Percentiles rank a stretch among this genome's conserved stretches.
Evolutionary conservation across 2,113 vertebrate genomes (phyloP).

Genomic region (Paralichthys olivaceus): DNA sequence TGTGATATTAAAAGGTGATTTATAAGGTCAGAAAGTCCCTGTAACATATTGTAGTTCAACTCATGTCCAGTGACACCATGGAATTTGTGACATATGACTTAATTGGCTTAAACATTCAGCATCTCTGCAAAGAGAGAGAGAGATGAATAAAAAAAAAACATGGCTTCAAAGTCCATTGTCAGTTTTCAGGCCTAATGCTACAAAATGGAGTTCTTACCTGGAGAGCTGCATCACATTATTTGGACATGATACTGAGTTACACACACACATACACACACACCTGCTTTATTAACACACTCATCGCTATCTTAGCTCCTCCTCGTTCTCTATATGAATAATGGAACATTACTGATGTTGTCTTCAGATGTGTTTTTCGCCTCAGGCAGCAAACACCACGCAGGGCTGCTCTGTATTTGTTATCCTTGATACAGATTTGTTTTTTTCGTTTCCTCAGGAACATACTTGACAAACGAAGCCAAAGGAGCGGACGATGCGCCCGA

Average conservation of each 20-base stretch:
- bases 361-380: slow-evolving; percentile 58
- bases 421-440: slow-evolving; percentile 35
- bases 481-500: slow-evolving; percentile 98
- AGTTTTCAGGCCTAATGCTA: too few species aligned
- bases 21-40: too few species aligned
- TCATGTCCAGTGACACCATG: too few species aligned
- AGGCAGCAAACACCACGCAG: slow-evolving; percentile 41
- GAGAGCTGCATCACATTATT: too few species aligned
- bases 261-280: background rate
- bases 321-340: slow-evolving; percentile 64
- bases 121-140: background rate
- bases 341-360: slow-evolving; percentile 58
- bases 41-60: too few species aligned
- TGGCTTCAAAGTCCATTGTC: too few species aligned
- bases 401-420: slow-evolving; percentile 46
- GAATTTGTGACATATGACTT: too few species aligned
- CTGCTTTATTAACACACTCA: slow-evolving; percentile 38
- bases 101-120: background rate
- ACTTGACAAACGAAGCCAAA: slow-evolving; percentile 99
- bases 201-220: too few species aligned
- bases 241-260: background rate
- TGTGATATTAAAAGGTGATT: too few species aligned
- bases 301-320: slow-evolving; percentile 36
- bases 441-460: slow-evolving; percentile 87
- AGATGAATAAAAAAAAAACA: too few species aligned